Percentiles rank a stretch among this genome's conserved stretches.
Evolutionary conservation across 2,888 invertebrate species (phyloP).

Genomic region (Silvanus unidentatus): DNA sequence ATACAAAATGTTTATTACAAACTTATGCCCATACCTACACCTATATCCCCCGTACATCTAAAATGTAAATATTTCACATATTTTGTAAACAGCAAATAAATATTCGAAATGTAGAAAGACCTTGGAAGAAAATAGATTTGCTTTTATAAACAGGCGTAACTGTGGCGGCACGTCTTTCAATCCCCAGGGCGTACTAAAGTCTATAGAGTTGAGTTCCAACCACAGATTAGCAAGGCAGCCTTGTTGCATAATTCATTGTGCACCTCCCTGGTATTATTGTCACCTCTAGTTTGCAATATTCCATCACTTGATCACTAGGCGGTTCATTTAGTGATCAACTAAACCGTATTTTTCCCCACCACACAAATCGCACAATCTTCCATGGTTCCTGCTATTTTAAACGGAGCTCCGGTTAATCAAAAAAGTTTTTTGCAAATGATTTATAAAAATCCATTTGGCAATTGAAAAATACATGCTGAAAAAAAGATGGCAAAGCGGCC

Average conservation of each 20-base stretch:
- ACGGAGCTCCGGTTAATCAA: too few species aligned
- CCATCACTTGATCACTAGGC: conserved; percentile 30
- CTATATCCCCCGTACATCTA: too few species aligned
- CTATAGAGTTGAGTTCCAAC: conserved; percentile 28
- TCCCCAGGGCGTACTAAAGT: conserved; percentile 33
- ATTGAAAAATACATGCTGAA: too few species aligned
- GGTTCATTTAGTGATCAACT: conserved; percentile 1
- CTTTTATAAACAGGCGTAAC: conserved; percentile 2
- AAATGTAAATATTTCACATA: too few species aligned
- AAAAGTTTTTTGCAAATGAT: too few species aligned
- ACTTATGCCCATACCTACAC: too few species aligned
- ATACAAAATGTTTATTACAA: too few species aligned
- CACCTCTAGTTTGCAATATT: conserved; percentile 38
- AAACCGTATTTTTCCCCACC: neutral
- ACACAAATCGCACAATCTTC: too few species aligned
- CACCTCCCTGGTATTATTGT: conserved; percentile 35
- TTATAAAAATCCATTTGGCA: too few species aligned
- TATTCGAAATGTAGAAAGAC: neutral
- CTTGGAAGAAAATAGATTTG: conserved; percentile 1
- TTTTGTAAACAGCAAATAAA: neutral
- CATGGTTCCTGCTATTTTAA: too few species aligned
- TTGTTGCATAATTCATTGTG: conserved; percentile 41
- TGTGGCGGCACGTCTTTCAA: conserved; percentile 20
- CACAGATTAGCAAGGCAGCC: conserved; percentile 40
- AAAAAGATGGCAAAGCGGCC: too few species aligned